These are phyloP conservation scores for Xyrichtys novacula DNA, from an alignment of 2,797 vertebrate genomes.

Conservation along the genomic window DNA sequence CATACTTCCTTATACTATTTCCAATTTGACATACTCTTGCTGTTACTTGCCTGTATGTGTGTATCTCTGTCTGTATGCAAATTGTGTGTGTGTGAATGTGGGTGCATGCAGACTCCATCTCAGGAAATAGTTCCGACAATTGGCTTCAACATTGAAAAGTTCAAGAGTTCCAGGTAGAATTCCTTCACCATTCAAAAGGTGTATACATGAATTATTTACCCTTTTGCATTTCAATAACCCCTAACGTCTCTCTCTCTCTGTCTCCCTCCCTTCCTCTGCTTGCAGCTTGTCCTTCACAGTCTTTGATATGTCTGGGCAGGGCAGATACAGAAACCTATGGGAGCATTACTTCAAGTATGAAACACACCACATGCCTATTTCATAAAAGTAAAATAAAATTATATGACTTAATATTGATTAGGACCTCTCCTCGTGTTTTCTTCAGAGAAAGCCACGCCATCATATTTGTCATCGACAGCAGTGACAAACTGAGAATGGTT, in stretches of 20 bases:
- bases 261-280: slow-evolving; percentile 13
- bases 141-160: slow-evolving; percentile 99
- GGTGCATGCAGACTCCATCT: slow-evolving; percentile 88
- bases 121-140: slow-evolving; percentile 98
- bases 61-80: not conserved
- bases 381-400: not conserved
- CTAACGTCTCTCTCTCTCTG: not conserved
- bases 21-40: slow-evolving; percentile 71
- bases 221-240: not conserved
- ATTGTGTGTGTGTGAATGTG: slow-evolving; percentile 19
- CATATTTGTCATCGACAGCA: slow-evolving; percentile 99
- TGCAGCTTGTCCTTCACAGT: slow-evolving; percentile 96
- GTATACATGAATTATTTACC: not conserved
- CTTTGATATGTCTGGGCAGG: slow-evolving; percentile 99
- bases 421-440: slow-evolving; percentile 16
- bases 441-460: slow-evolving; percentile 96
- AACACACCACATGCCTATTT: not conserved
- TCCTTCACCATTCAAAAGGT: not conserved
- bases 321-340: slow-evolving; percentile 97
- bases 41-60: slow-evolving; percentile 71
- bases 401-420: not conserved
- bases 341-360: slow-evolving; percentile 99
- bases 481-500: slow-evolving; percentile 97
- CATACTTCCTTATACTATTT: slow-evolving; percentile 23
- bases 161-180: slow-evolving; percentile 95